Percentiles rank a stretch among this genome's conserved stretches.
These are phyloP conservation scores for Octodon degus DNA, from an alignment of 2,113 vertebrate species.

Conservation along the genomic window DNA sequence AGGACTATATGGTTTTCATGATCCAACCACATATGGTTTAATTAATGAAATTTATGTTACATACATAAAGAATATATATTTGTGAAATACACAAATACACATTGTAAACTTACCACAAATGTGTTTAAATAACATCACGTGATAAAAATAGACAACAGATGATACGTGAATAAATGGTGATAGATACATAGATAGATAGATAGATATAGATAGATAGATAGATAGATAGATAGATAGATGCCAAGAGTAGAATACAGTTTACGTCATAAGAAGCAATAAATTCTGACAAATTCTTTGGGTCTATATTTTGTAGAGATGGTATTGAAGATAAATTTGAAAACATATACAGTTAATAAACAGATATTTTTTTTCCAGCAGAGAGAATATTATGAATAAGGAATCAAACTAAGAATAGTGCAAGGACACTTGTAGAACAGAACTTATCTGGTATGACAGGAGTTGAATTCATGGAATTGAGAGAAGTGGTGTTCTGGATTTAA, in stretches of 20 bases:
- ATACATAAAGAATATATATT: not conserved
- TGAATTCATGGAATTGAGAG: not conserved
- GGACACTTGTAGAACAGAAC: not conserved
- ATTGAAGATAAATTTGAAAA: not conserved
- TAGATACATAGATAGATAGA: too few species aligned
- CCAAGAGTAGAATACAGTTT: not conserved
- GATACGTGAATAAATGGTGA: too few species aligned
- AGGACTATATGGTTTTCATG: not conserved
- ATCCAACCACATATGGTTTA: not conserved
- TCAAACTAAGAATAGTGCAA: not conserved
- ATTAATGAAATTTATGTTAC: not conserved
- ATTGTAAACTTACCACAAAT: not conserved
- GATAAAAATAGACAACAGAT: not conserved
- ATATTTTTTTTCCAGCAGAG: not conserved
- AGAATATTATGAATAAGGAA: not conserved
- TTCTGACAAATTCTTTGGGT: not conserved
- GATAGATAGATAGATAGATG: too few species aligned
- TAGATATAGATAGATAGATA: too few species aligned
- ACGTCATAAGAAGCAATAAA: not conserved
- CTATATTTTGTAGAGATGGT: not conserved
- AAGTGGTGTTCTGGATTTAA: not conserved
- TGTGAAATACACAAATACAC: not conserved
- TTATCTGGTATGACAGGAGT: not conserved
- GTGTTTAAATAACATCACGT: not conserved
- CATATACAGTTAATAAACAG: not conserved